Evolutionary conservation across 2,888 invertebrate genomes (phyloP).

Genomic region (Drosophila anomelani): DNA sequence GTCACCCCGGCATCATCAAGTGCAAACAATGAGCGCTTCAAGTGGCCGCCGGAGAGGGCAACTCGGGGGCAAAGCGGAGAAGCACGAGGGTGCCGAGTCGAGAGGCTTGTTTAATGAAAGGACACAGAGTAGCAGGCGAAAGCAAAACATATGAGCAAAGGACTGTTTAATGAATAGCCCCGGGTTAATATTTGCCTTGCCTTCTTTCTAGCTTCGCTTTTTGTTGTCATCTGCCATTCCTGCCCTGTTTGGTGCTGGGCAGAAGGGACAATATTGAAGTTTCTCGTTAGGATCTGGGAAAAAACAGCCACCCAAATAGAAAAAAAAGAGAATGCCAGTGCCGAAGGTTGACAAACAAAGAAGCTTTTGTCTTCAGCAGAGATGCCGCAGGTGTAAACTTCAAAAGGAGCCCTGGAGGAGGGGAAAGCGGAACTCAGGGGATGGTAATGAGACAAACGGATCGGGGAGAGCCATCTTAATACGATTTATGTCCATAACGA

Average conservation of each 20-base stretch:
- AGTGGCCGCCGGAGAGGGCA: conserved; percentile 34
- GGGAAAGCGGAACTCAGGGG: neutral
- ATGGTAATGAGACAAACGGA: conserved; percentile 46
- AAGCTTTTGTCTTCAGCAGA: conserved; percentile 59
- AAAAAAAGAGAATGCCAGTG: conserved; percentile 1
- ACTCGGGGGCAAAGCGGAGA: neutral
- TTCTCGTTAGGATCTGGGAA: conserved; percentile 58
- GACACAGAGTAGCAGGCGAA: conserved; percentile 45
- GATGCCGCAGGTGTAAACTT: conserved; percentile 65
- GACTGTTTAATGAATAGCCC: conserved; percentile 78
- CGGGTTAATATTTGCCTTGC: conserved; percentile 72
- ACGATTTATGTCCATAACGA: conserved; percentile 56
- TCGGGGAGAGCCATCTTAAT: conserved; percentile 45
- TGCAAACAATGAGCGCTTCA: conserved; percentile 53
- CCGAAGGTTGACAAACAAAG: conserved; percentile 70
- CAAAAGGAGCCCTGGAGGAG: conserved; percentile 51
- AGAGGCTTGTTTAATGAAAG: conserved; percentile 48
- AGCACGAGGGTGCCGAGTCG: neutral
- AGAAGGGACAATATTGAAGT: conserved; percentile 74
- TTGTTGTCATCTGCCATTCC: conserved; percentile 13
- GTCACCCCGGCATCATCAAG: conserved; percentile 48
- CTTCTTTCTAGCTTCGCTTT: conserved; percentile 41
- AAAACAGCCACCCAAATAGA: conserved; percentile 29
- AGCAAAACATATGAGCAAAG: conserved; percentile 73
- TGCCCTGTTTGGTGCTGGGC: conserved; percentile 62